Conservation (phyloP, 1,140 invertebrate species). For the Drosophila parvula region DNA sequence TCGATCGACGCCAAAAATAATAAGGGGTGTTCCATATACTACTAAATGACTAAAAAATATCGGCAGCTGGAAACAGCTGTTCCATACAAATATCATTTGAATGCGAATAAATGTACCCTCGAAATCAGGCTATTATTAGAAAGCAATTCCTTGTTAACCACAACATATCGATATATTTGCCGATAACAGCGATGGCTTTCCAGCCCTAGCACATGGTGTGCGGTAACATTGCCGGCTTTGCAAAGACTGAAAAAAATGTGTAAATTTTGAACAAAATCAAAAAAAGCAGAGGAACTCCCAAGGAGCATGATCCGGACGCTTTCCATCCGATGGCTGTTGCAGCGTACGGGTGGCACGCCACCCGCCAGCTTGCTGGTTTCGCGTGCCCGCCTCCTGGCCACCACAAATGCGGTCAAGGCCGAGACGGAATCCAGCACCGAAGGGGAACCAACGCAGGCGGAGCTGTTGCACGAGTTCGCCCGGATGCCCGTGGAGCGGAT, state of each 20-base stretch:
- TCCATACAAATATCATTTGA: background rate
- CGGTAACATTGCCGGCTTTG: conserved; percentile 22
- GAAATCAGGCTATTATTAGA: background rate
- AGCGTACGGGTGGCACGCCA: conserved; percentile 2
- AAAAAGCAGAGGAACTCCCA: background rate
- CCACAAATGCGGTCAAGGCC: conserved; percentile 32
- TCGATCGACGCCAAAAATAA: background rate
- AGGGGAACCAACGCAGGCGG: conserved; percentile 27
- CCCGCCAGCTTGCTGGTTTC: conserved; percentile 5
- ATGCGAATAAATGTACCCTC: background rate
- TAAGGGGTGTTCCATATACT: too few relatives aligned
- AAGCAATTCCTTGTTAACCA: background rate
- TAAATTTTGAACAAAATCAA: background rate
- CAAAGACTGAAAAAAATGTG: conserved; percentile 12
- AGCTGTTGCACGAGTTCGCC: conserved; percentile 45
- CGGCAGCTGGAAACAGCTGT: too few relatives aligned
- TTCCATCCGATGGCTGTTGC: conserved; percentile 19
- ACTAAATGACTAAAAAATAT: too few relatives aligned
- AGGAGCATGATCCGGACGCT: conserved; percentile 11
- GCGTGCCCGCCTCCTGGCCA: conserved; percentile 5
- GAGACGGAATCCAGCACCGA: conserved; percentile 10
- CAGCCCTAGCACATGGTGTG: conserved; percentile 17
- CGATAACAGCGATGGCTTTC: background rate
- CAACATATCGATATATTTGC: background rate
- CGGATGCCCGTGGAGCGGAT: conserved; percentile 89